Percentiles rank a stretch among this genome's conserved stretches.
phyloP scores from a whole-genome alignment of 2,888 invertebrate species.

The Synanthedon formicaeformis region DNA sequence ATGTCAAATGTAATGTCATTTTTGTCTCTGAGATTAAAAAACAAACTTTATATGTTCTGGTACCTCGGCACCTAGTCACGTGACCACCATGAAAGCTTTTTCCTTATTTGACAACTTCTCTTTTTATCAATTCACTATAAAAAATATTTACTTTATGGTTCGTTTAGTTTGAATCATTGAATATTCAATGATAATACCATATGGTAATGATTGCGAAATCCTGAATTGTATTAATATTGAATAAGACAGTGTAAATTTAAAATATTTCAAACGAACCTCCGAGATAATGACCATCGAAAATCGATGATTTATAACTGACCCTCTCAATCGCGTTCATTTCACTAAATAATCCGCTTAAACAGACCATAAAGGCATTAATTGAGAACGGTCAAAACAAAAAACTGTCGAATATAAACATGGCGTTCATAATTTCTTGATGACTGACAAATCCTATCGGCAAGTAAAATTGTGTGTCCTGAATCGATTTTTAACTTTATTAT shows the following conservation, averaged over 20 bases:
- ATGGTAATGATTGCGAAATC: no score
- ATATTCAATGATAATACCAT: no score
- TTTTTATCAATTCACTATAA: no score
- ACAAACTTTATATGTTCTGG: no score
- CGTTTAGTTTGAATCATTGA: no score
- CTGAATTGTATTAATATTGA: not conserved
- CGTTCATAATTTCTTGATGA: conserved; percentile 27
- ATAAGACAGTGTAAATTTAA: not conserved
- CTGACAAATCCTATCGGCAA: conserved; percentile 44
- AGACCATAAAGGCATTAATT: conserved; percentile 32
- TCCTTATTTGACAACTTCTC: no score
- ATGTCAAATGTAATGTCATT: no score
- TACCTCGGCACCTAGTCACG: no score
- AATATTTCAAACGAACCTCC: not conserved
- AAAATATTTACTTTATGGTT: no score
- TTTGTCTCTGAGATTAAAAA: no score
- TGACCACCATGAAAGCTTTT: no score
- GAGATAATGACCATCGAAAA: conserved; percentile 4
- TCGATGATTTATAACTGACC: conserved; percentile 3
- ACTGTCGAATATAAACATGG: conserved; percentile 18
- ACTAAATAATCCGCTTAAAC: conserved; percentile 33
- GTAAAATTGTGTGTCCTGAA: not conserved
- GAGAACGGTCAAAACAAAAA: conserved; percentile 42
- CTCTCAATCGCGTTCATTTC: conserved; percentile 7
- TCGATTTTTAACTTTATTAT: not conserved